Evolutionary conservation across 2,888 invertebrate species (phyloP), one percentile per base, ranked within the genome.

Genomic region (Cerceris rybyensis): DNA sequence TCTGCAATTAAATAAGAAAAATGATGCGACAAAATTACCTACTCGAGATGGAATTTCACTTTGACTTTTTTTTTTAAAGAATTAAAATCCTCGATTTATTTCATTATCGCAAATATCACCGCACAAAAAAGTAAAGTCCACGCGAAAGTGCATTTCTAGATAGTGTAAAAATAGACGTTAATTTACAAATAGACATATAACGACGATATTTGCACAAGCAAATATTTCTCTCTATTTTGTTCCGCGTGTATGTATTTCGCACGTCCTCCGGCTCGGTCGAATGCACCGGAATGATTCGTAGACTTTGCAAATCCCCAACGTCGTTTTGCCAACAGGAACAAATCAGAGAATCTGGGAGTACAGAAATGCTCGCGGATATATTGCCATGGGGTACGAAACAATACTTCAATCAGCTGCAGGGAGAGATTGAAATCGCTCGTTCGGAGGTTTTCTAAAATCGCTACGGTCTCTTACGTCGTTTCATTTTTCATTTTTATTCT

Each of bases 391-490:
- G 52, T n/a, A n/a, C 14, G 52, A 14, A 5, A 52, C 13, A 52
- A 52, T 52, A 52, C 52, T n/a, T n/a, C 52, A 52, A 52, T 52
- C 52, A 52, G 52, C 14, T n/a, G 52, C 52, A 52, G 52, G 7
- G n/a, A 52, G 7, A 0, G 13, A 8, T 17, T 57, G 43, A 46
- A 58, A 67, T 58, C 50, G 67, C 58, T 59, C 58, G 28, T 67
- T 67, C 41, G 46, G 14, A 59, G 14, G 58, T 67, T 58, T 58
- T 58, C 58, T 28, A 11, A 49, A 46, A 49, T 8, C 58, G 43
- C 28, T 42, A 59, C 16, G 16, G 39, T 28, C 42, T 6, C 9
- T 49, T 52, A 52, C n/a, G 7, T 7, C 46, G 13, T 46, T 46
- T 46, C 46, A 2, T 13, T 8, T 46, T 46, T 13, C 4, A 4